Evolutionary conservation across 1,140 invertebrate species (phyloP).

Genomic region (Caenorhabditis remanei): DNA sequence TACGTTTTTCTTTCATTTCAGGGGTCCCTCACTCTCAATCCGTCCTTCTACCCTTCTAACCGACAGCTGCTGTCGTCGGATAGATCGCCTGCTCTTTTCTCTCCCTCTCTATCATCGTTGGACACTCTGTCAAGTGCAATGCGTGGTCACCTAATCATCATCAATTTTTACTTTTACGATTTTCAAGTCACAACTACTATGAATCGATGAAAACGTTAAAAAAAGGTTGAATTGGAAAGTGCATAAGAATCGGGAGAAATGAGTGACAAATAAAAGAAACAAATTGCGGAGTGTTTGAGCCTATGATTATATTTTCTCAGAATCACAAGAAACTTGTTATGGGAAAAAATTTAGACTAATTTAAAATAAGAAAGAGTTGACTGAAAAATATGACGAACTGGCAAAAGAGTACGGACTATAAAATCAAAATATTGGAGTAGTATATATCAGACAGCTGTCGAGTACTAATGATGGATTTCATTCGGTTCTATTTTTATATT

Average conservation of each 20-base stretch:
- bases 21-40: not conserved
- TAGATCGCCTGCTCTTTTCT: conserved; percentile 41
- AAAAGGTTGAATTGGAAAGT: not conserved
- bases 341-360: too few species aligned
- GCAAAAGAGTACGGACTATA: too few species aligned
- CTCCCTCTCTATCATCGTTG: conserved; percentile 24
- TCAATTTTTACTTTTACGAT: conserved; percentile 30
- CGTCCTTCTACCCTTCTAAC: conserved; percentile 27
- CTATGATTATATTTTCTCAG: too few species aligned
- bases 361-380: too few species aligned
- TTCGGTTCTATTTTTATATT: too few species aligned
- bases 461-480: too few species aligned
- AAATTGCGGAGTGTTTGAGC: too few species aligned
- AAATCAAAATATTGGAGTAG: too few species aligned
- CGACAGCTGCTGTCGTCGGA: conserved; percentile 24
- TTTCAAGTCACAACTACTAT: not conserved
- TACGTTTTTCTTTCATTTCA: conserved; percentile 53
- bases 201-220: not conserved
- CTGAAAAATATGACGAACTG: too few species aligned
- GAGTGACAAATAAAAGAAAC: too few species aligned
- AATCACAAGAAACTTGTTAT: too few species aligned
- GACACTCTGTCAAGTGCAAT: conserved; percentile 19
- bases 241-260: not conserved
- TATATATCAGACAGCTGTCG: too few species aligned
- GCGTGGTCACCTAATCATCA: conserved; percentile 53